Percentiles rank a stretch among this genome's conserved stretches.
phyloP scores from a whole-genome alignment of 2,888 invertebrate species.

The Elgonia sp. region DNA sequence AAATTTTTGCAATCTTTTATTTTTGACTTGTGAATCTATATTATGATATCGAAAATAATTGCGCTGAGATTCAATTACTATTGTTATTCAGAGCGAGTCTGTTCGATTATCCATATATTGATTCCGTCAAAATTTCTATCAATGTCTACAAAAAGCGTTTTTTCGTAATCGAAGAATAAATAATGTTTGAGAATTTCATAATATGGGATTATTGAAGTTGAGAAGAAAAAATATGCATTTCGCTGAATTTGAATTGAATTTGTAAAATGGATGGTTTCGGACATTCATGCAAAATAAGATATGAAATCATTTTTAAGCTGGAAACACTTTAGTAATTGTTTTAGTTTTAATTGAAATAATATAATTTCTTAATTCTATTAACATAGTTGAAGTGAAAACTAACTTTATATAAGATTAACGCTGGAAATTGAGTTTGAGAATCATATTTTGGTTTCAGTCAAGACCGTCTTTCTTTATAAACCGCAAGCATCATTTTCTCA shows the following conservation, averaged over 20 bases:
- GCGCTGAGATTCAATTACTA: not conserved
- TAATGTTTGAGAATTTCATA: too few relatives aligned
- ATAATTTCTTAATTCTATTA: not conserved
- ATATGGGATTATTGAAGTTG: too few relatives aligned
- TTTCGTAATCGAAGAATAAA: too few relatives aligned
- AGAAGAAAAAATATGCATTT: too few relatives aligned
- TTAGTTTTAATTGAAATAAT: not conserved
- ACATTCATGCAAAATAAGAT: too few relatives aligned
- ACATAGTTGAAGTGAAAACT: slow-evolving; percentile 5
- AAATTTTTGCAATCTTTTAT: slow-evolving; percentile 12
- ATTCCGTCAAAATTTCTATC: not conserved
- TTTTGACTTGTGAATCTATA: slow-evolving; percentile 7
- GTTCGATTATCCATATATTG: slow-evolving; percentile 4
- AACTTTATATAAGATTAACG: slow-evolving; percentile 25
- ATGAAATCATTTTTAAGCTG: too few relatives aligned
- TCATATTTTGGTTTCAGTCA: slow-evolving; percentile 24
- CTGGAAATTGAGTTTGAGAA: slow-evolving; percentile 17
- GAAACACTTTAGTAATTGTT: slow-evolving; percentile 9
- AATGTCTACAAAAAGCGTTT: not conserved
- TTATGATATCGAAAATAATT: slow-evolving; percentile 14
- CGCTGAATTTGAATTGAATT: too few relatives aligned
- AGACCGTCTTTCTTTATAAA: slow-evolving; percentile 17
- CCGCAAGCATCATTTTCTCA: slow-evolving; percentile 20
- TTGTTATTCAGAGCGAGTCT: slow-evolving; percentile 15
- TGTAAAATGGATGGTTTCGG: too few relatives aligned